These are phyloP conservation scores for Galaxias olidus DNA, from an alignment of 2,797 vertebrate species.

Conservation along the genomic window DNA sequence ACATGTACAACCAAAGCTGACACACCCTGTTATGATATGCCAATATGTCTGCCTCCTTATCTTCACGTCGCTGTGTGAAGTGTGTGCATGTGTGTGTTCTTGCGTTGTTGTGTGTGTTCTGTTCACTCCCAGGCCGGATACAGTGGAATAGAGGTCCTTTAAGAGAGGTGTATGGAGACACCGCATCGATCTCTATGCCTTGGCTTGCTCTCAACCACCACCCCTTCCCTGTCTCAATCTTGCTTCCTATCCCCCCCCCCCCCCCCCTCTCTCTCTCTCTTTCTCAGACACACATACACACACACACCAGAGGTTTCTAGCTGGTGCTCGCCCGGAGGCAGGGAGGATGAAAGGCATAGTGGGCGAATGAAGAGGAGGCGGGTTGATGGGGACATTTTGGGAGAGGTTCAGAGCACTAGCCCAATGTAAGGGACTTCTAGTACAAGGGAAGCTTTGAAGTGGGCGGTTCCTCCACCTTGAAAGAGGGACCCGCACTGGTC, in stretches of 20 bases:
- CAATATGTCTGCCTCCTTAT: slow-evolving; percentile 14
- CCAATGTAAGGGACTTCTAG: slow-evolving; percentile 15
- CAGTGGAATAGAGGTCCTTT: slow-evolving; percentile 20
- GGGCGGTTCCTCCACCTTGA: slow-evolving; percentile 10
- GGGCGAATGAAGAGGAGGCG: slow-evolving; percentile 1
- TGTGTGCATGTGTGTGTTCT: slow-evolving; percentile 23
- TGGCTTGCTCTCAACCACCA: not conserved
- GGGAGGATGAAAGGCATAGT: slow-evolving; percentile 14
- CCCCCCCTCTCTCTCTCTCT: too few relatives aligned
- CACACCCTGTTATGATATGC: slow-evolving; percentile 15
- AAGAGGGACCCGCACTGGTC: not conserved
- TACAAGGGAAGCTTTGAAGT: slow-evolving; percentile 28
- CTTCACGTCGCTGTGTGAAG: not conserved
- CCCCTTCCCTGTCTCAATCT: slow-evolving; percentile 5
- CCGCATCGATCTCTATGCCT: slow-evolving; percentile 28
- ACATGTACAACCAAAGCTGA: slow-evolving; percentile 12
- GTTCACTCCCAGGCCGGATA: slow-evolving; percentile 18
- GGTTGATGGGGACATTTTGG: not conserved
- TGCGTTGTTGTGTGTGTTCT: not conserved
- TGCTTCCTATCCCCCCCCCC: not conserved
- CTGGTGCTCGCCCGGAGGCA: slow-evolving; percentile 1
- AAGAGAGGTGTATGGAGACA: slow-evolving; percentile 33
- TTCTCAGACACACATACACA: not conserved
- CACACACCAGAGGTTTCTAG: slow-evolving; percentile 7
- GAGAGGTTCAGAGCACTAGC: not conserved